phyloP scores from a whole-genome alignment of 2,797 vertebrate species.

The Balearica regulorum region DNA sequence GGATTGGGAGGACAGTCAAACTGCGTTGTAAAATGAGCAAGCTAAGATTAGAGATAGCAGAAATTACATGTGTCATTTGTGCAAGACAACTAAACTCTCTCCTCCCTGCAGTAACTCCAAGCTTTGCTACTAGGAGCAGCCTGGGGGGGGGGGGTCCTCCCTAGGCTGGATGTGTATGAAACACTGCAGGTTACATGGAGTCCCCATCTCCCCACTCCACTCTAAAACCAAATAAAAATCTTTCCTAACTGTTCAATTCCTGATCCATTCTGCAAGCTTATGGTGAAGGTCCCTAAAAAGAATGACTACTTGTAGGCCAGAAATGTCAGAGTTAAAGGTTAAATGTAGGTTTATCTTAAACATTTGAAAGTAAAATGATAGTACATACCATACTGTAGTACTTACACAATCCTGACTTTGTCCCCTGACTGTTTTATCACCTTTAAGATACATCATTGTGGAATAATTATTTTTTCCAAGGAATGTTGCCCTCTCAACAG shows the following conservation, averaged over 20 bases:
- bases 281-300: neutral
- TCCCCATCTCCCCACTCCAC: neutral
- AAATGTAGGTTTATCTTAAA: neutral
- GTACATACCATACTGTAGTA: neutral
- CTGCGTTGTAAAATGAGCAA: neutral
- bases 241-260: neutral
- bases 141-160: neutral
- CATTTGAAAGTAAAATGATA: neutral
- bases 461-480: neutral
- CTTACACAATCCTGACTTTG: neutral
- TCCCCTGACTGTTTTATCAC: neutral
- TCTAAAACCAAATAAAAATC: neutral
- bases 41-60: neutral
- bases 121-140: neutral
- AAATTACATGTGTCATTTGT: neutral
- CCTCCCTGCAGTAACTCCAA: neutral
- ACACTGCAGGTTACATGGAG: rapidly evolving
- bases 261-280: neutral
- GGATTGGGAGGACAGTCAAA: neutral
- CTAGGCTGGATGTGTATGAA: neutral
- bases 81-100: neutral
- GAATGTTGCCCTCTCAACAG: neutral
- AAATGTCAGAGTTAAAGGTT: neutral
- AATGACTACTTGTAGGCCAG: neutral
- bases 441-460: neutral